A percentile compares a stretch with the other conserved stretches of the same genome.
Evolutionary conservation across 1,140 invertebrate genomes (phyloP).

Genomic region (Asobara japonica): DNA sequence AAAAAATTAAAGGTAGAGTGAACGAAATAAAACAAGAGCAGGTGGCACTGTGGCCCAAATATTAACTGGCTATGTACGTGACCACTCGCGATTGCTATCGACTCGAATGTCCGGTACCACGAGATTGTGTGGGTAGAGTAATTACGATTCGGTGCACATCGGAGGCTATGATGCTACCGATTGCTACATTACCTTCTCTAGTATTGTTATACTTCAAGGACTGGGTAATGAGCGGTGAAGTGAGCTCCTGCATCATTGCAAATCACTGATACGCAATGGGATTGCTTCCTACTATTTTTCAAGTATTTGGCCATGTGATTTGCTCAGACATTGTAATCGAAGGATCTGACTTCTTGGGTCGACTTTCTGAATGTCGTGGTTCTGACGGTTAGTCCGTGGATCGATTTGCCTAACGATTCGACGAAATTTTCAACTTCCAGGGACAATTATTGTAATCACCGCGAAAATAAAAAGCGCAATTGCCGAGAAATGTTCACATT

Average conservation of each 20-base stretch:
- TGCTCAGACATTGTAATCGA: background rate
- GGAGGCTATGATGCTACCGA: conserved; percentile 17
- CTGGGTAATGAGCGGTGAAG: background rate
- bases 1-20: background rate
- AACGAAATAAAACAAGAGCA: background rate
- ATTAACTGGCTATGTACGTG: conserved; percentile 21
- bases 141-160: conserved; percentile 25
- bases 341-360: background rate
- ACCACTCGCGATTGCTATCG: background rate
- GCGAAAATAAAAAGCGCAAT: no score
- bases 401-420: no score
- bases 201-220: conserved; percentile 29
- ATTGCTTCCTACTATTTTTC: conserved; percentile 3
- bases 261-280: conserved; percentile 9
- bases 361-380: no score
- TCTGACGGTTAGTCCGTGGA: no score
- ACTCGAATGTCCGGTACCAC: conserved; percentile 2
- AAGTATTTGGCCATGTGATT: background rate
- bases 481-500: no score
- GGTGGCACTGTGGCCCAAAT: conserved; percentile 15
- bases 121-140: conserved; percentile 18
- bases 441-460: no score
- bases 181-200: conserved; percentile 26
- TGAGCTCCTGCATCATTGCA: conserved; percentile 11
- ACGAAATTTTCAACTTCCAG: no score